Evolutionary conservation across 2,888 invertebrate genomes (phyloP), one percentile per base, ranked within the genome.

Genomic region (Hirtodrosophila cameraria): DNA sequence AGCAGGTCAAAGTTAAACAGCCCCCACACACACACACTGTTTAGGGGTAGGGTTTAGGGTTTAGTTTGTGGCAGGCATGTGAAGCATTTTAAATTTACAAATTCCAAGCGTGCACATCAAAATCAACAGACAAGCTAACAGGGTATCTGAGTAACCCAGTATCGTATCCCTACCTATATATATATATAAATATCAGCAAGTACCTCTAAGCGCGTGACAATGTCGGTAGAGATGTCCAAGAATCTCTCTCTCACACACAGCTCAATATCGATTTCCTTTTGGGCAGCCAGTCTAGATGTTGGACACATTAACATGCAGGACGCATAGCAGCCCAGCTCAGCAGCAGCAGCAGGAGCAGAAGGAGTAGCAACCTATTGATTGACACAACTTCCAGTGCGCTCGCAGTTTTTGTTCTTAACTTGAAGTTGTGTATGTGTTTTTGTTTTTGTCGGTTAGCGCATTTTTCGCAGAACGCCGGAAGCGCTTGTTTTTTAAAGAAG

Each of bases 351-450:
- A 49, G 55, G 18, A 65, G 55, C 62, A 43, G 30, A 25, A 41
- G 39, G 6, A 7, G 64, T 54, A 61, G 73, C 75, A 81, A 80
- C 83, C 87, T 89, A 89, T 89, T 89, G 89, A 89, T 89, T 89
- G 89, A 88, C 89, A 89, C 84, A 88, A 82, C 80, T 88, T 86
- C 82, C 78, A 83, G 38, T 66, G 71, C 73, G 69, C 57, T 78
- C 46, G 77, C 50, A 53, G n/a, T n/a, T 62, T 72, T 49, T 15
- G 27, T 52, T 41, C 28, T 15, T 13, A 20, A 23, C 20, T 49
- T 20, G 61, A 52, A 31, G 52, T 48, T 57, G 52, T 49, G 13
- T 52, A 20, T 52, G 8, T n/a, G 11, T 45, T 8, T 46, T 1
- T 13, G 5, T 30, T 35, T 46, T 65, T 50, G 39, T 33, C 41